Evolutionary conservation across 1,140 invertebrate genomes (phyloP).

Genomic region (Xylocopa sonorina): DNA sequence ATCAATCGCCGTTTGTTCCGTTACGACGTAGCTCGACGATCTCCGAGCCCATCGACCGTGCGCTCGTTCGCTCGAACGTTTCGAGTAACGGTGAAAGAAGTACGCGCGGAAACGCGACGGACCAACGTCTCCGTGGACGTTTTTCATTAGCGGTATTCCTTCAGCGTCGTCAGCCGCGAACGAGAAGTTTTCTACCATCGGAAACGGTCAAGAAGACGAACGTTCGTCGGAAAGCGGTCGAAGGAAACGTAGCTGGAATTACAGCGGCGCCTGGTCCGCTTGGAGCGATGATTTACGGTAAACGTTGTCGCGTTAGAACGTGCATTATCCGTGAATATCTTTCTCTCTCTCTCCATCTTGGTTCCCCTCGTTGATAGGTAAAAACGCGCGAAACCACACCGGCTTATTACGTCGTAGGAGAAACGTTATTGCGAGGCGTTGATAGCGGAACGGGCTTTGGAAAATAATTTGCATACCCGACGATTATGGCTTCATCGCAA

Average conservation of each 20-base stretch:
- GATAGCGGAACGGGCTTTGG: slow-evolving; percentile 54
- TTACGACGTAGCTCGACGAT: not conserved
- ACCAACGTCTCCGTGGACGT: no score
- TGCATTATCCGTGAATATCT: not conserved
- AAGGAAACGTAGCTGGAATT: not conserved
- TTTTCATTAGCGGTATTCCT: not conserved
- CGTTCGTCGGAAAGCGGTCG: not conserved
- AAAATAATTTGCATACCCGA: slow-evolving; percentile 68
- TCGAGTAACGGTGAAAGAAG: not conserved
- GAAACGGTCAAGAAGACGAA: not conserved
- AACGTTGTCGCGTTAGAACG: not conserved
- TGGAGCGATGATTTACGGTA: not conserved
- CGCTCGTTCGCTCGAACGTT: not conserved
- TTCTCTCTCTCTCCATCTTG: not conserved
- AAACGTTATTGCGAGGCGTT: slow-evolving; percentile 52
- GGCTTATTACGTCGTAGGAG: slow-evolving; percentile 26
- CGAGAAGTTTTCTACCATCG: not conserved
- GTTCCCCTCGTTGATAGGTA: not conserved
- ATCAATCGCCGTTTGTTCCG: not conserved
- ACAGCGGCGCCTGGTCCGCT: not conserved
- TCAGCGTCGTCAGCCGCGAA: not conserved
- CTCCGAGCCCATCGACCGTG: no score
- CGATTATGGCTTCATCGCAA: slow-evolving; percentile 64
- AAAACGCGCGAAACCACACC: not conserved
- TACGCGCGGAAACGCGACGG: not conserved